These are phyloP conservation scores for Siderastrea radians DNA, from an alignment of 92 coral and sea anemone genomes.

Conservation along the genomic window DNA sequence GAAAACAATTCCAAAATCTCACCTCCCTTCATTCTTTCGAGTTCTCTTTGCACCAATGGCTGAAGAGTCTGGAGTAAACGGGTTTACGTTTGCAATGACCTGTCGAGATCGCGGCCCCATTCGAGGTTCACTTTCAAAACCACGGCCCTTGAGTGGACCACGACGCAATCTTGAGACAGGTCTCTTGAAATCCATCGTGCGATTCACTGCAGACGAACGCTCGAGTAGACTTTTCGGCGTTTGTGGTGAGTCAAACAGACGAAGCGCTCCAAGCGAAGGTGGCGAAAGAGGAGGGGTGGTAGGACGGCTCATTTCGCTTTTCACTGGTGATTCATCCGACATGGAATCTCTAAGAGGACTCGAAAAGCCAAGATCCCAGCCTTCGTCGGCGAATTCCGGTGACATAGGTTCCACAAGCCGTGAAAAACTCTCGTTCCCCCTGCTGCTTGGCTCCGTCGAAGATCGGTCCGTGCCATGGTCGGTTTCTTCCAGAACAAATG, in stretches of 20 bases:
- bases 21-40: constrained; percentile 83
- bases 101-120: constrained; percentile 75
- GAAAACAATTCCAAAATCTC: constrained; percentile 29
- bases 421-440: constrained; percentile 12
- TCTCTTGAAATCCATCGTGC: constrained; percentile 65
- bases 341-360: constrained; percentile 79
- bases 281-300: constrained; percentile 89
- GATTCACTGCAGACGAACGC: constrained; percentile 78
- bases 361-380: constrained; percentile 91
- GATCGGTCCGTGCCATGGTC: constrained; percentile 38
- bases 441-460: constrained; percentile 22
- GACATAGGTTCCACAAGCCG: constrained; percentile 32
- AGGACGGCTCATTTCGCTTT: constrained; percentile 46
- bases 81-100: constrained; percentile 93
- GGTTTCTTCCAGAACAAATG: constrained; percentile 49
- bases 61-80: constrained; percentile 93
- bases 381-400: constrained; percentile 75
- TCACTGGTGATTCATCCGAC: constrained; percentile 83
- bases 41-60: constrained; percentile 74
- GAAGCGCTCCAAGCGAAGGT: constrained; percentile 91
- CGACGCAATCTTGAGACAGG: constrained; percentile 86
- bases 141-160: constrained; percentile 65
- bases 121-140: constrained; percentile 80
- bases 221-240: constrained; percentile 97
- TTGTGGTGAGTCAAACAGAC: constrained; percentile 97